phyloP scores from a whole-genome alignment of 2,113 vertebrate species.

The Melospiza georgiana region DNA sequence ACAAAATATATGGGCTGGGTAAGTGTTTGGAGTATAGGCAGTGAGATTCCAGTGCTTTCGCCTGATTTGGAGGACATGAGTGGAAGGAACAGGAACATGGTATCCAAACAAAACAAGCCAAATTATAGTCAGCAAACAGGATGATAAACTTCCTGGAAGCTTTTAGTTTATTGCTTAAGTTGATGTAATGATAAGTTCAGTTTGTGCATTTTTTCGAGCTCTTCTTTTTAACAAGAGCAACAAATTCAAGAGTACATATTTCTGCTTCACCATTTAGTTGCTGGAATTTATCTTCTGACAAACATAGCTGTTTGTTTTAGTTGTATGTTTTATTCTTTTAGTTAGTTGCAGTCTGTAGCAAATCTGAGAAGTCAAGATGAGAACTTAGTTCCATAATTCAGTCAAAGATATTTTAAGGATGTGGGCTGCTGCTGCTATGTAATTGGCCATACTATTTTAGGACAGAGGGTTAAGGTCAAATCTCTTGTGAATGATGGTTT shows the following conservation, averaged over 20 bases:
- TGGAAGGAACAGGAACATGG: background rate
- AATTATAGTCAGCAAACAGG: conserved; percentile 17
- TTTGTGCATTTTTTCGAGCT: background rate
- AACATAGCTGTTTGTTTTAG: background rate
- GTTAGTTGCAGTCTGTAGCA: background rate
- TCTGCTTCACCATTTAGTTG: background rate
- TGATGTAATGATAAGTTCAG: background rate
- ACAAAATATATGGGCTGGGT: background rate
- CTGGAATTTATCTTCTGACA: background rate
- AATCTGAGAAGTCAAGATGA: background rate
- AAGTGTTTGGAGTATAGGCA: background rate
- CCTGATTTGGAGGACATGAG: background rate
- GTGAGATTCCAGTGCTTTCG: background rate
- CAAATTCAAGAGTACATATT: background rate
- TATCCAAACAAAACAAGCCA: conserved; percentile 2
- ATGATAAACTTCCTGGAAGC: conserved; percentile 51
- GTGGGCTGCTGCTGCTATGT: conserved; percentile 22
- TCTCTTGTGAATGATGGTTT: conserved; percentile 46
- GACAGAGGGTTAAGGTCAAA: conserved; percentile 47
- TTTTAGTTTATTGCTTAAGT: background rate
- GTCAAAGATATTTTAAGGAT: conserved; percentile 26
- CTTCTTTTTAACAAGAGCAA: background rate
- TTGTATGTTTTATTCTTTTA: background rate
- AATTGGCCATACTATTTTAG: conserved; percentile 42
- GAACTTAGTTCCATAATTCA: background rate